Percentiles rank a stretch among this genome's conserved stretches.
Evolutionary conservation across 1,140 invertebrate species (phyloP).

Genomic region (Zaprionus africanus): DNA sequence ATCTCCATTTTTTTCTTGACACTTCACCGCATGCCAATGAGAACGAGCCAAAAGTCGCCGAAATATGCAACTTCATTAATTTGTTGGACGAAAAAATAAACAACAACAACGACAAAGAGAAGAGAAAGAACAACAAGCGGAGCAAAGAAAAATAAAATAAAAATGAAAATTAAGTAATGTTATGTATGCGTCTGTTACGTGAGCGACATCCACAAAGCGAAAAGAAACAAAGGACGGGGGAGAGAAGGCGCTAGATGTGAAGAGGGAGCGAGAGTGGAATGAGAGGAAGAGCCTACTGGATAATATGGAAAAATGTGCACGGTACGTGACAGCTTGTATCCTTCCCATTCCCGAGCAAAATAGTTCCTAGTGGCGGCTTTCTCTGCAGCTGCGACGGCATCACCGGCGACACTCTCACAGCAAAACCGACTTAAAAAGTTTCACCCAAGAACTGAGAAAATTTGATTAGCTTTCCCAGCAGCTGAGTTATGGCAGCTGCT

Average conservation of each 20-base stretch:
- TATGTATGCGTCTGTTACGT: conserved; percentile 81
- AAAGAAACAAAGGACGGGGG: neutral
- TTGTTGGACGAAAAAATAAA: conserved; percentile 21
- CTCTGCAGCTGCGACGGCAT: neutral
- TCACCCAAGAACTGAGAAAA: conserved; percentile 42
- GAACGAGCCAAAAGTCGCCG: conserved; percentile 25
- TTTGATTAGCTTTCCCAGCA: conserved; percentile 47
- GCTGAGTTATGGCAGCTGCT: conserved; percentile 35
- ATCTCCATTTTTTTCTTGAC: neutral
- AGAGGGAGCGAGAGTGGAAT: conserved; percentile 1
- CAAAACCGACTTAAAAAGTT: conserved; percentile 46
- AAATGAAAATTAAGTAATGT: conserved; percentile 77
- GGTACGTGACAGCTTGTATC: conserved; percentile 63
- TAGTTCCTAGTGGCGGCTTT: neutral
- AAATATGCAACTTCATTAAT: conserved; percentile 66
- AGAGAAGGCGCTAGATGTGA: neutral
- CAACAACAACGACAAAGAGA: conserved; percentile 4
- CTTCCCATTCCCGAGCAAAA: neutral
- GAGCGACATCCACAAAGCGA: conserved; percentile 56
- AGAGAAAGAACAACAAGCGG: conserved; percentile 26
- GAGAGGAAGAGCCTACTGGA: conserved; percentile 34
- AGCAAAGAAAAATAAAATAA: conserved; percentile 32
- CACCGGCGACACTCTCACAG: no score
- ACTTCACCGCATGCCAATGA: conserved; percentile 20
- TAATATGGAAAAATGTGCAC: conserved; percentile 69